Evolutionary conservation across 2,113 vertebrate genomes (phyloP).

Genomic region (Fulmarus glacialis): DNA sequence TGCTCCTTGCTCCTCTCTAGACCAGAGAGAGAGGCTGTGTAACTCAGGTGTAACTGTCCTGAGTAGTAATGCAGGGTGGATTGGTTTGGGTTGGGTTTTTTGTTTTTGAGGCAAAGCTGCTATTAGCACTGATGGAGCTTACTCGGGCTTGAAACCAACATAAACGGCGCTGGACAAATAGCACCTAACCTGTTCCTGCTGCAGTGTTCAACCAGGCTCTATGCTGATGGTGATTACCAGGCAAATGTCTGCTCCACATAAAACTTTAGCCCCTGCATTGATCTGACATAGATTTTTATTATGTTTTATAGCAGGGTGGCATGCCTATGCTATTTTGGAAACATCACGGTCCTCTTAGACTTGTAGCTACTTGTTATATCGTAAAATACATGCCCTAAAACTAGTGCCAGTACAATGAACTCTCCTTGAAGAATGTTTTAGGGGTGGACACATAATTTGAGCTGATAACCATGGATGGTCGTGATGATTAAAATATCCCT

Average conservation of each 20-base stretch:
- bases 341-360: background rate
- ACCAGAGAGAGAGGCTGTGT: background rate
- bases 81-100: background rate
- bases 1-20: background rate
- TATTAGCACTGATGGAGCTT: background rate
- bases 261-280: background rate
- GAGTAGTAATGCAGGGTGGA: background rate
- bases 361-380: background rate
- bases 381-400: slow-evolving; percentile 22
- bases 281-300: background rate
- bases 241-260: background rate
- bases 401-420: background rate
- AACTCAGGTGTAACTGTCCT: background rate
- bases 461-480: slow-evolving; percentile 18
- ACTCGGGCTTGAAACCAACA: background rate
- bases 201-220: background rate
- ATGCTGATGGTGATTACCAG: background rate
- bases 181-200: background rate
- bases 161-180: background rate
- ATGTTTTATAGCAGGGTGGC: background rate
- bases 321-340: background rate
- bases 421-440: background rate
- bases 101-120: background rate
- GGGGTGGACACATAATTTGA: slow-evolving; percentile 5
- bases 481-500: slow-evolving; percentile 49